A percentile compares a stretch with the other conserved stretches of the same genome.
phyloP scores from a whole-genome alignment of 1,140 invertebrate genomes.

The Anthonomus grandis region DNA sequence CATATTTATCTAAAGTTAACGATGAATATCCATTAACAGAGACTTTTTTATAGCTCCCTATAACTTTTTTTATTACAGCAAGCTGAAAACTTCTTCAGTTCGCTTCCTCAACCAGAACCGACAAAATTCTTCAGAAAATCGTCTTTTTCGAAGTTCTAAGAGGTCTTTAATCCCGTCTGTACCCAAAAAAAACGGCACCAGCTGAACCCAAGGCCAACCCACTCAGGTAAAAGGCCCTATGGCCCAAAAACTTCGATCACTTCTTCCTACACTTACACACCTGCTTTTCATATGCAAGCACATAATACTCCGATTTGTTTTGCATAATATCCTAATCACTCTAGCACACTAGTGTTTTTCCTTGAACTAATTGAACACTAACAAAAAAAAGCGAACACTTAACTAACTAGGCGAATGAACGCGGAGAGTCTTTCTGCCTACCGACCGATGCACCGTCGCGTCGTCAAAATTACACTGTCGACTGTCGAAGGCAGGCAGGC shows the following conservation, averaged over 20 bases:
- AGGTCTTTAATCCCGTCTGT: background rate
- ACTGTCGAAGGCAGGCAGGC: too few species aligned
- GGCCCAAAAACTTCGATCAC: background rate
- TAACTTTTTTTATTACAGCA: too few species aligned
- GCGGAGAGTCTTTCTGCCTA: too few species aligned
- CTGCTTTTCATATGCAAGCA: slow-evolving; percentile 22
- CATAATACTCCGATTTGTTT: slow-evolving; percentile 13
- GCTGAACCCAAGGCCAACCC: slow-evolving; percentile 1
- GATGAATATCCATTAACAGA: too few species aligned
- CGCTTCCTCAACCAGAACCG: too few species aligned
- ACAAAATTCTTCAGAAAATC: too few species aligned
- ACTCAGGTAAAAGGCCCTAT: slow-evolving; percentile 8
- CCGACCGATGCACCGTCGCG: slow-evolving; percentile 14
- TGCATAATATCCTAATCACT: background rate
- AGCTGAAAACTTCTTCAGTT: too few species aligned
- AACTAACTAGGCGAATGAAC: background rate
- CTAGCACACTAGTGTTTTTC: too few species aligned
- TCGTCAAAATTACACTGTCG: slow-evolving; percentile 36
- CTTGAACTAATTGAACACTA: slow-evolving; percentile 8
- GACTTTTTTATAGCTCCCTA: too few species aligned
- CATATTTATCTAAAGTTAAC: too few species aligned
- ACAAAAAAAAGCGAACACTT: background rate
- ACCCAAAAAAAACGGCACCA: background rate
- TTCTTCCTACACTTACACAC: slow-evolving; percentile 20
- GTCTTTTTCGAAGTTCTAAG: too few species aligned